phyloP scores from a whole-genome alignment of 2,888 invertebrate species.

The Acanthosepion esculentum region DNA sequence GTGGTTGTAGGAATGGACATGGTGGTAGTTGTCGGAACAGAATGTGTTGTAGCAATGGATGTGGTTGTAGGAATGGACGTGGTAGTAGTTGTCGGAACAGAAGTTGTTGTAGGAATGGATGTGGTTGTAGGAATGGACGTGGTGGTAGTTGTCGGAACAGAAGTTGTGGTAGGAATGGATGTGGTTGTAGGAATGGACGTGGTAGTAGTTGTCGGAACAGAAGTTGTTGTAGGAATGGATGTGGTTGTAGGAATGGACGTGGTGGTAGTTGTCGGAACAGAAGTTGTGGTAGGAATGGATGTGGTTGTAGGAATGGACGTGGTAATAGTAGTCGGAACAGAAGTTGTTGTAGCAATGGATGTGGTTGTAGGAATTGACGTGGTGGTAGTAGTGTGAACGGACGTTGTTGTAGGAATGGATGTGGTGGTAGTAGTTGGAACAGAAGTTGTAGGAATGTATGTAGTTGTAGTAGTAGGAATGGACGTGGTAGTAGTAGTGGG shows the following conservation, averaged over 20 bases:
- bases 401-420: neutral
- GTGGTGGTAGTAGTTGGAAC: neutral
- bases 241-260: neutral
- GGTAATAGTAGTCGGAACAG: no score
- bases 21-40: no score
- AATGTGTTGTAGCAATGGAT: no score
- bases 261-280: neutral
- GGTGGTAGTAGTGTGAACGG: neutral
- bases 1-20: no score
- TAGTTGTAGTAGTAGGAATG: neutral
- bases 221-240: neutral
- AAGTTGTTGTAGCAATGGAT: neutral
- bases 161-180: no score
- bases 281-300: no score
- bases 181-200: no score
- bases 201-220: no score
- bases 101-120: no score
- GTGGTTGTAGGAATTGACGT: neutral
- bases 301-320: neutral
- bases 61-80: neutral
- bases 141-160: no score
- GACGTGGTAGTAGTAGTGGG: neutral
- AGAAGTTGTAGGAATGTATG: neutral
- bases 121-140: no score
- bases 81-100: no score